Percentiles rank a stretch among this genome's conserved stretches.
Evolutionary conservation across 2,113 vertebrate genomes (phyloP).

Genomic region (Xiphias gladius): DNA sequence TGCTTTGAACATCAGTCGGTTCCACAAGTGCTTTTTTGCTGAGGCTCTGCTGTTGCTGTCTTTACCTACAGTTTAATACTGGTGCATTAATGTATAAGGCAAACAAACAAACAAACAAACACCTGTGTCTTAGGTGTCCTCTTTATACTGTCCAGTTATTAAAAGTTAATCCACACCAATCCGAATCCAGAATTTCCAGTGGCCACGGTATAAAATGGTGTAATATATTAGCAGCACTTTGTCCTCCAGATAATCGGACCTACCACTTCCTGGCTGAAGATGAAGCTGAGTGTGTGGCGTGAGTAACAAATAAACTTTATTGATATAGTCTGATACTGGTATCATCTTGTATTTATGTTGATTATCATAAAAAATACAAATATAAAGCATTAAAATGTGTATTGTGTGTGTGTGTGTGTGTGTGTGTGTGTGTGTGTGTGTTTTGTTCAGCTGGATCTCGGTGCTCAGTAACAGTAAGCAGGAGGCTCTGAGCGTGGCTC

Average conservation of each 20-base stretch:
- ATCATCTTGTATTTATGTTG: not conserved
- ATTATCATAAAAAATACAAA: not conserved
- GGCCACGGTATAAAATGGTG: not conserved
- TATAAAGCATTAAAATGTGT: not conserved
- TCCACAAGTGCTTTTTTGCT: no score
- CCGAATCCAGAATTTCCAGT: no score
- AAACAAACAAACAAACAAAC: no score
- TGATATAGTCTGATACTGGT: not conserved
- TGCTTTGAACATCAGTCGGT: no score
- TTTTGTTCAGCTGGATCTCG: slow-evolving; percentile 72
- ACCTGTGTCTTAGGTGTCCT: no score
- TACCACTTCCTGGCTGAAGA: slow-evolving; percentile 80
- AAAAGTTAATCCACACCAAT: no score
- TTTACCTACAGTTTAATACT: no score
- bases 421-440: not conserved
- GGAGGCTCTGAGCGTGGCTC: slow-evolving; percentile 72
- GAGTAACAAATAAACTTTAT: slow-evolving; percentile 43
- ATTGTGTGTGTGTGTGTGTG: not conserved
- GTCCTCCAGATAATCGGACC: slow-evolving; percentile 72
- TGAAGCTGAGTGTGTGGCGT: slow-evolving; percentile 76
- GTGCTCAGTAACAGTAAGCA: slow-evolving; percentile 80
- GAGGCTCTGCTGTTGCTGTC: no score
- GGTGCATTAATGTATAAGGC: no score
- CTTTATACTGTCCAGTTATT: no score
- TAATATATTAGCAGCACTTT: not conserved